These are phyloP conservation scores for Seira musarum DNA, from an alignment of 2,888 invertebrate species.

Conservation along the genomic window DNA sequence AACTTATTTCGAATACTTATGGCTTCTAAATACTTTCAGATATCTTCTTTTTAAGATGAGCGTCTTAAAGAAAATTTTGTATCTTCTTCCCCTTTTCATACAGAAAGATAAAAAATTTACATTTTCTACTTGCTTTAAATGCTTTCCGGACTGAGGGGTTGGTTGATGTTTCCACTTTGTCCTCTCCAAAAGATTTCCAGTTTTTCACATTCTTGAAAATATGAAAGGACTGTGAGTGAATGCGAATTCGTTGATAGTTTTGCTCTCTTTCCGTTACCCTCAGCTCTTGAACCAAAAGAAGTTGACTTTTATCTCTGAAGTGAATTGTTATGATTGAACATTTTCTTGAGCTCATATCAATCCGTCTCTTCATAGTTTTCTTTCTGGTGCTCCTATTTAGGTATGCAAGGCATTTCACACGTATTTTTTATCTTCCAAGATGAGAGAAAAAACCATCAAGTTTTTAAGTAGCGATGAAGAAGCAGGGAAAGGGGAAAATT, in stretches of 20 bases:
- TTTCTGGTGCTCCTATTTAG: slow-evolving; percentile 22
- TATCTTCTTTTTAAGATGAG: slow-evolving; percentile 13
- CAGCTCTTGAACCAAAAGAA: neutral
- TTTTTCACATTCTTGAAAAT: neutral
- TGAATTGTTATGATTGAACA: slow-evolving; percentile 22
- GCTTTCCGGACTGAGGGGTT: neutral
- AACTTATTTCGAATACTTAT: slow-evolving; percentile 51
- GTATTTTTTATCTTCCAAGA: slow-evolving; percentile 53
- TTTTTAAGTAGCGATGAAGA: slow-evolving; percentile 48
- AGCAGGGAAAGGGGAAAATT: slow-evolving; percentile 43
- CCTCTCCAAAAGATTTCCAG: neutral
- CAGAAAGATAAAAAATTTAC: slow-evolving; percentile 40
- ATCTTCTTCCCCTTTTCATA: slow-evolving; percentile 5
- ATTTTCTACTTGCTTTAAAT: slow-evolving; percentile 27
- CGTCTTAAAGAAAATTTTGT: slow-evolving; percentile 16
- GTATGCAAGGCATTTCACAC: slow-evolving; percentile 60
- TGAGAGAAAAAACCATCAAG: slow-evolving; percentile 57
- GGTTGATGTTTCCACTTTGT: neutral
- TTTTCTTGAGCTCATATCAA: slow-evolving; percentile 1
- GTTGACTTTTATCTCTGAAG: slow-evolving; percentile 12
- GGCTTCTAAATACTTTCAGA: slow-evolving; percentile 39
- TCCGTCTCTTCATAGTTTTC: slow-evolving; percentile 4
- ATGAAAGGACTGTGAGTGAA: neutral
- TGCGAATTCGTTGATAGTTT: neutral
- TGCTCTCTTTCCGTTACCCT: neutral